Base-by-base conservation (phyloP, 1,140 invertebrate genomes). In the Ostrea edulis region DNA sequence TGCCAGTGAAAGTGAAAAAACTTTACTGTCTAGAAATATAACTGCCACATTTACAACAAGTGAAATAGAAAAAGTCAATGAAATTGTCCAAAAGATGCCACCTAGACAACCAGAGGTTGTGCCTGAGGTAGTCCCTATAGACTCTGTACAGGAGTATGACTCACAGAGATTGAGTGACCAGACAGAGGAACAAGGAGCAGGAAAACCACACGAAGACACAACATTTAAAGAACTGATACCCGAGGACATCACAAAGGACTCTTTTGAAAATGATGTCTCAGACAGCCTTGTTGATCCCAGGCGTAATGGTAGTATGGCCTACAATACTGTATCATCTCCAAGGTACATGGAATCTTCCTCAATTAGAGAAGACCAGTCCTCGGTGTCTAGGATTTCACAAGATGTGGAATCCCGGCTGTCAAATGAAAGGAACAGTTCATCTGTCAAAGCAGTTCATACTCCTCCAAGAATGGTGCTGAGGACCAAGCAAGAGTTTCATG, bases 391-490 rank as follows among this genome's bases (percentile, higher is more conserved):
- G 17, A 35, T 11, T 17, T 83, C 44, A 11, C 44, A 83, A 25
- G 20, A 54, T 17, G 20, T 22, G 3, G 82, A 53, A 14, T 77
- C 68, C 11, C 0, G n/a, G n/a, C 71, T 83, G 17, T 83, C 53
- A 22, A 52, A 52, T n/a, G 82, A 52, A 12, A 83, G 82, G 9
- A 83, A 83, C 51, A 83, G 51, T 83, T 83, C 51, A 52, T 22
- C 82, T 52, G 82, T 22, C 22, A 54, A 25, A 52, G 35, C 82
- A 52, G 44, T 83, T 17, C 82, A 83, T 17, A 83, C 82, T 11
- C 82, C 82, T 29, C 82, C 82, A 83, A n/a, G 52, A 83, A 83
- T 83, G 82, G 82, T 83, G 44, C 82, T 83, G n/a, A 83, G 82
- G 20, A 54, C 82, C 51, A 83, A 83, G 52, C 17, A 83, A 83